Conservation (phyloP, 2,797 vertebrate genomes). For the Silurus aristotelis region DNA sequence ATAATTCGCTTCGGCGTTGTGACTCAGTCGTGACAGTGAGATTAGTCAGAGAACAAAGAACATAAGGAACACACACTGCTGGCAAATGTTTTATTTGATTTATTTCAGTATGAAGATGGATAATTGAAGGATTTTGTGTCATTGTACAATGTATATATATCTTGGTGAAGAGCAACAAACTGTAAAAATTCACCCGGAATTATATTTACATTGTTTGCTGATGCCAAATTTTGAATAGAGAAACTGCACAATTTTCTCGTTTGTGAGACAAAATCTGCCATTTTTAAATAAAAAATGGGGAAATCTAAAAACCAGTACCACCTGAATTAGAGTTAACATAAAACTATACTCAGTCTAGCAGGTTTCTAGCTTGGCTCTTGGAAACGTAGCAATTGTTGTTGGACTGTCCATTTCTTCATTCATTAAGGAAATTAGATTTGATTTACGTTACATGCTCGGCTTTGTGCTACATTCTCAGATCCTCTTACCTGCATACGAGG, state of each 20-base stretch:
- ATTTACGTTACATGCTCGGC: not conserved
- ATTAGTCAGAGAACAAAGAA: not conserved
- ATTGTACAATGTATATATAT: not conserved
- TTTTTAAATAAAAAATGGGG: not conserved
- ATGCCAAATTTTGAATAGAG: not conserved
- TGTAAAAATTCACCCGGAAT: not conserved
- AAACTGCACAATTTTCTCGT: not conserved
- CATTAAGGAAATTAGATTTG: not conserved
- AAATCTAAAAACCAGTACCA: not conserved
- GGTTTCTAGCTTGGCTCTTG: not conserved
- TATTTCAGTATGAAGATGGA: not conserved
- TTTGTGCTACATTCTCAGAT: not conserved
- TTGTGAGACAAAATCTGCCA: not conserved
- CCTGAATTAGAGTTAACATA: not conserved
- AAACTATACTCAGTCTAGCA: not conserved
- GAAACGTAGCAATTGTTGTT: not conserved
- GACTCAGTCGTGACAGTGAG: not conserved
- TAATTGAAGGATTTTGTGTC: not conserved
- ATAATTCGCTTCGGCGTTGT: not conserved
- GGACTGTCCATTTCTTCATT: not conserved
- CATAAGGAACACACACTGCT: not conserved
- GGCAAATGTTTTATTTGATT: not conserved
- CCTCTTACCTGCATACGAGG: not conserved
- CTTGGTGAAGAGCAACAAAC: not conserved
- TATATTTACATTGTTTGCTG: not conserved